Conservation (phyloP, 2,113 vertebrate species). For the Edolisoma coerulescens region DNA sequence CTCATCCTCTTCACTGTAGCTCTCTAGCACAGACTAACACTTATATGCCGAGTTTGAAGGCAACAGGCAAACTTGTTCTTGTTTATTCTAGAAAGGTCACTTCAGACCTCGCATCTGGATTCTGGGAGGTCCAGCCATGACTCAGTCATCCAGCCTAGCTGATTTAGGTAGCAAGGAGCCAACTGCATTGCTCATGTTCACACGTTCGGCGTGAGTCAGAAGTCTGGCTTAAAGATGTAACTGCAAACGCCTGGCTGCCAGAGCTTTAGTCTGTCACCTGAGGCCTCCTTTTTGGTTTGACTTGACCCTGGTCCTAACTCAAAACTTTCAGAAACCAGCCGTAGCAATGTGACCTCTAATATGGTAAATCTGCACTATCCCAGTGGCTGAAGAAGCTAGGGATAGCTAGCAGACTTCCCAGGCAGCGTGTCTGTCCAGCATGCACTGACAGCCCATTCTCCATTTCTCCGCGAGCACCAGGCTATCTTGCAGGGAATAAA, state of each 20-base stretch:
- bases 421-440: not conserved
- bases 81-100: slow-evolving; percentile 58
- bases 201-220: slow-evolving; percentile 43
- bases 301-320: not conserved
- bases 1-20: not conserved
- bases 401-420: not conserved
- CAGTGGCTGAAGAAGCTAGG: not conserved
- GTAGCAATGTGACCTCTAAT: not conserved
- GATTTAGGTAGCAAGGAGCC: slow-evolving; percentile 29
- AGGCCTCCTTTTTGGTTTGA: not conserved
- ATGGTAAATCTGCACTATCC: rapidly evolving
- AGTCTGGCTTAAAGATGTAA: not conserved
- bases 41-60: not conserved
- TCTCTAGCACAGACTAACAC: not conserved
- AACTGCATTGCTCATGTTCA: slow-evolving; percentile 46
- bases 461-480: rapidly evolving
- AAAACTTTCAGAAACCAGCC: not conserved
- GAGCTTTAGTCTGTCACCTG: not conserved
- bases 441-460: not conserved
- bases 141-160: slow-evolving; percentile 17
- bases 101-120: not conserved
- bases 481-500: not conserved
- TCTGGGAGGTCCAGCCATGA: slow-evolving; percentile 37
- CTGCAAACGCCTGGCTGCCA: not conserved
- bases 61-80: not conserved